These are phyloP conservation scores for Dynastes tityus DNA, from an alignment of 2,888 invertebrate genomes.

Conservation along the genomic window DNA sequence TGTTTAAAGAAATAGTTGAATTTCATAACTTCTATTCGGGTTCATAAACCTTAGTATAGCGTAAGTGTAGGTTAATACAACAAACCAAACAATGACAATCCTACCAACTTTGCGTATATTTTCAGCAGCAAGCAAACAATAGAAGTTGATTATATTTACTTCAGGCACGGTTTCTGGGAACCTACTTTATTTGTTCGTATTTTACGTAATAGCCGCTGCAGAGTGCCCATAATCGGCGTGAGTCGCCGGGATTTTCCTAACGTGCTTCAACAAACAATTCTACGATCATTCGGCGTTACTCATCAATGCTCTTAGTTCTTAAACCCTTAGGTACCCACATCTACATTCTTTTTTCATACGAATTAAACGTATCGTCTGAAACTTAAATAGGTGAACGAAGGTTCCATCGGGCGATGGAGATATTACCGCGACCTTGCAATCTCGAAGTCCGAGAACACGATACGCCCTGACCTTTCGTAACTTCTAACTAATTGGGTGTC, in stretches of 20 bases:
- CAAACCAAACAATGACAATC: slow-evolving; percentile 11
- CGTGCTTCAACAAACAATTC: background rate
- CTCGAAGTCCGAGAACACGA: slow-evolving; percentile 39
- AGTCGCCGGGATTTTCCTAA: slow-evolving; percentile 39
- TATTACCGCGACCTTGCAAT: slow-evolving; percentile 37
- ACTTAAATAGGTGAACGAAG: background rate
- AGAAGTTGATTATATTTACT: slow-evolving; percentile 4
- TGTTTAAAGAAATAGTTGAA: background rate
- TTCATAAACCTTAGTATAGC: background rate
- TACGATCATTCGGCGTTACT: slow-evolving; percentile 15
- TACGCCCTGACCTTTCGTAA: slow-evolving; percentile 49
- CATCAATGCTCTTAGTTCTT: background rate
- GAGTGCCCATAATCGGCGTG: slow-evolving; percentile 13
- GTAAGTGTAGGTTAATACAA: background rate
- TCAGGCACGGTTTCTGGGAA: slow-evolving; percentile 14
- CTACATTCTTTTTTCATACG: background rate
- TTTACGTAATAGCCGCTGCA: slow-evolving; percentile 26
- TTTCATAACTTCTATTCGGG: background rate
- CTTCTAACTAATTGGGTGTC: slow-evolving; percentile 40
- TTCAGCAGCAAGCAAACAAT: slow-evolving; percentile 18
- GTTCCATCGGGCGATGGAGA: background rate
- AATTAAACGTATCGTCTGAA: background rate
- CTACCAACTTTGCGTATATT: background rate
- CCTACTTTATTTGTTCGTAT: slow-evolving; percentile 21
- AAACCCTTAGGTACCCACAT: background rate